These are phyloP conservation scores for Rhynchotus rufescens DNA, from an alignment of 2,797 vertebrate genomes.

Conservation along the genomic window DNA sequence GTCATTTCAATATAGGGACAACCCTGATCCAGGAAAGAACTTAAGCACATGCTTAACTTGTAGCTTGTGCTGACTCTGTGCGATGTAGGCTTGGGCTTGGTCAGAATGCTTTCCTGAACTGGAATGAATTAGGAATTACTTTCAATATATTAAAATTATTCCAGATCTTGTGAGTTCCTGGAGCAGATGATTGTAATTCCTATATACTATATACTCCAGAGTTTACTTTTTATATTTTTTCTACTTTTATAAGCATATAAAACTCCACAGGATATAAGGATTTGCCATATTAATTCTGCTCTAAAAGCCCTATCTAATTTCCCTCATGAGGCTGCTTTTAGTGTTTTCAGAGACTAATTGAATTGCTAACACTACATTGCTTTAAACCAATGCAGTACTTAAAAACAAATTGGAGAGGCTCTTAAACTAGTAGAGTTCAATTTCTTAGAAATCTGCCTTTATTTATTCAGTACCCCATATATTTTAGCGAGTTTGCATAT, in stretches of 20 bases:
- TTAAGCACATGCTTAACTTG: background rate
- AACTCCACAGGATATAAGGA: slow-evolving; percentile 47
- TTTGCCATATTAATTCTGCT: slow-evolving; percentile 65
- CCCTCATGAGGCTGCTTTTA: slow-evolving; percentile 30
- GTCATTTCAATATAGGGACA: background rate
- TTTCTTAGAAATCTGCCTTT: slow-evolving; percentile 6
- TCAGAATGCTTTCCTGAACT: slow-evolving; percentile 47
- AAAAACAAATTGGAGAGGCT: slow-evolving; percentile 19
- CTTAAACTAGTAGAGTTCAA: background rate
- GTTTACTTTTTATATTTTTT: slow-evolving; percentile 7
- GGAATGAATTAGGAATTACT: slow-evolving; percentile 6
- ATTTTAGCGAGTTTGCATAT: background rate
- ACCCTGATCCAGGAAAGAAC: slow-evolving; percentile 12
- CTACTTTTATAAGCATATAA: slow-evolving; percentile 21
- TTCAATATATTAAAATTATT: background rate
- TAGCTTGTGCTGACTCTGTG: background rate
- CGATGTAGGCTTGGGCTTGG: slow-evolving; percentile 11
- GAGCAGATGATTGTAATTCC: background rate
- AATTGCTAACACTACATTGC: background rate
- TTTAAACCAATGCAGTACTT: slow-evolving; percentile 50
- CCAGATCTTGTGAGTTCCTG: slow-evolving; percentile 21
- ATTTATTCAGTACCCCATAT: background rate
- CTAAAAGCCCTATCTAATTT: slow-evolving; percentile 47
- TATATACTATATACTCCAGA: background rate
- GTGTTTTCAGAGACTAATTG: slow-evolving; percentile 43